Conservation (phyloP, 1,140 invertebrate species). For the Ceratosolen fusciceps region DNA sequence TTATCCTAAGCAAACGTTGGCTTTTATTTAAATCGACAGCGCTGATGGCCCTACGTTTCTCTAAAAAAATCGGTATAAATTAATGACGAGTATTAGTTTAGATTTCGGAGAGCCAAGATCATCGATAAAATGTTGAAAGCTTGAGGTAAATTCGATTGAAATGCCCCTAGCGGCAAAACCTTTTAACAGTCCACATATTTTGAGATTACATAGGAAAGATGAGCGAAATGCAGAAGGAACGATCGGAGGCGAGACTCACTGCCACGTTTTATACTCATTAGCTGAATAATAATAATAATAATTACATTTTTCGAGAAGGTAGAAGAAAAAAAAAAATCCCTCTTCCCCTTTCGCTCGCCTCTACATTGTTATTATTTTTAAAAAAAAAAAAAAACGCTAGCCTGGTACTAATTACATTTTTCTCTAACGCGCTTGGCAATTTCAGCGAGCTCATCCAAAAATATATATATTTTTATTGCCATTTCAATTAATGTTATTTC, state of each 20-base stretch:
- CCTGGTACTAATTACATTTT: no score
- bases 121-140: not conserved
- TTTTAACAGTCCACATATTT: not conserved
- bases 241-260: not conserved
- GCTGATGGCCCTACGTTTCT: not conserved
- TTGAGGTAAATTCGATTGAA: slow-evolving; percentile 2
- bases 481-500: no score
- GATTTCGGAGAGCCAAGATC: not conserved
- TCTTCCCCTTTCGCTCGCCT: no score
- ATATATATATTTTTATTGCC: no score
- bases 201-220: not conserved
- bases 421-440: no score
- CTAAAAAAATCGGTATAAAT: no score
- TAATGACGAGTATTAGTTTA: not conserved
- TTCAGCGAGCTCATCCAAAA: no score
- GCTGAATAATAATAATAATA: not conserved
- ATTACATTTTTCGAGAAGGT: no score
- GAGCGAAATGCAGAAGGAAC: not conserved
- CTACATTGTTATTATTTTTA: no score
- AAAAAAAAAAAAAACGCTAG: no score
- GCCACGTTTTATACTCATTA: not conserved
- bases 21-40: slow-evolving; percentile 2
- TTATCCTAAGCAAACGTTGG: not conserved
- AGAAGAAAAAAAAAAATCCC: no score
- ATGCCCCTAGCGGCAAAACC: slow-evolving; percentile 7